Conservation (phyloP, 53 echinoderm and acorn worm genomes). For the Holothuria leucospilota region DNA sequence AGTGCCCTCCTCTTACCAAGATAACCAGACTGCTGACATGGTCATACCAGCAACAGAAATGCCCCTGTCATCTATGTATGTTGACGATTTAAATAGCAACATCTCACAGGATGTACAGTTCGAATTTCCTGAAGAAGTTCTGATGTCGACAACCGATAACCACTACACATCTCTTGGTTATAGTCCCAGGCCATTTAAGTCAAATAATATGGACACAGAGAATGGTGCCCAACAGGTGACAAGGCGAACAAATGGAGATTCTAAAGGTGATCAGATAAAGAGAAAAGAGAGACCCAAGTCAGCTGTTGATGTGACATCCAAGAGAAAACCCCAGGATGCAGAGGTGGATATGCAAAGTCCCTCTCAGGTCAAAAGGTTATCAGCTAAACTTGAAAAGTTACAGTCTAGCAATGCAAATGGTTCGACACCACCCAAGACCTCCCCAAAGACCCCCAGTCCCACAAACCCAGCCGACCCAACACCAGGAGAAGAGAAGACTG, state of each 20-base stretch:
- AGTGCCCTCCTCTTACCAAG: not conserved
- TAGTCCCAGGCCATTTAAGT: conserved; percentile 45
- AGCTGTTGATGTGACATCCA: conserved; percentile 32
- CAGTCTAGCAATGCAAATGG: conserved; percentile 7
- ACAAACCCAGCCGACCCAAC: conserved; percentile 2
- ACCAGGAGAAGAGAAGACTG: not conserved
- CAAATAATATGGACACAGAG: not conserved
- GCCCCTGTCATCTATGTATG: conserved; percentile 31
- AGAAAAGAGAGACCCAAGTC: conserved; percentile 50
- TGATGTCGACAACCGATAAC: conserved; percentile 20
- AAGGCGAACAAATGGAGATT: not conserved
- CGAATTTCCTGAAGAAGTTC: conserved; percentile 44
- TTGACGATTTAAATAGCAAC: conserved; percentile 44
- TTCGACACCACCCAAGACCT: conserved; percentile 5
- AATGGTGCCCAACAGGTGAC: not conserved
- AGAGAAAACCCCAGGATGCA: conserved; percentile 22
- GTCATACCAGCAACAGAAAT: conserved; percentile 8
- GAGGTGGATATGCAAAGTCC: conserved; percentile 42
- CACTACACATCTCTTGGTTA: conserved; percentile 40
- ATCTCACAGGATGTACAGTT: conserved; percentile 43
- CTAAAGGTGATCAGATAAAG: conserved; percentile 21
- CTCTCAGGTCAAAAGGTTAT: conserved; percentile 39
- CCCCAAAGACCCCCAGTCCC: conserved; percentile 39
- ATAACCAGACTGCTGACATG: conserved; percentile 11
- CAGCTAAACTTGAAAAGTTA: conserved; percentile 35